Evolutionary conservation across 2,888 invertebrate species (phyloP).

Genomic region (Crioceris asparagi): DNA sequence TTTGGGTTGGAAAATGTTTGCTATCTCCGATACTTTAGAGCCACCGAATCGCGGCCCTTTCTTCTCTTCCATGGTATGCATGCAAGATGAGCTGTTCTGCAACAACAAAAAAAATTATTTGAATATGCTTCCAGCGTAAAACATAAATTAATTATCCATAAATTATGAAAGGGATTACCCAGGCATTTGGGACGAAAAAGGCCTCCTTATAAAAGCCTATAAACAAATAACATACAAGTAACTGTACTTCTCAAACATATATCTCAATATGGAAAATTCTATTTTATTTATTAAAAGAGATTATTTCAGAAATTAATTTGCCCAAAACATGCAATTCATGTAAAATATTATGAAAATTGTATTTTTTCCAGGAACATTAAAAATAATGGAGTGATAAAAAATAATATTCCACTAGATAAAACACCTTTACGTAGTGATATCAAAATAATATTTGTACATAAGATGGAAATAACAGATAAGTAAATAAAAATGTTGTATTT

Average conservation of each 20-base stretch:
- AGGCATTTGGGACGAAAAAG: background rate
- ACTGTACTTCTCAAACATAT: no score
- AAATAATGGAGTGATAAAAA: no score
- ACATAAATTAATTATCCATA: background rate
- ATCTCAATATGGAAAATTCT: no score
- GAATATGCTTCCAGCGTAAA: no score
- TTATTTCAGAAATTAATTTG: background rate
- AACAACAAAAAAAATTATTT: no score
- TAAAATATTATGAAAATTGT: no score
- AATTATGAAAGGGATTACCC: background rate
- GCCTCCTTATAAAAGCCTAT: background rate
- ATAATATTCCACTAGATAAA: no score
- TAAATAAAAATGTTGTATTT: no score
- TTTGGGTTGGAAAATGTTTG: conserved; percentile 72
- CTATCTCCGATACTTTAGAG: conserved; percentile 83
- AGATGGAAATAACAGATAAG: background rate
- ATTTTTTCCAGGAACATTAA: no score
- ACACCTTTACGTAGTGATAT: no score
- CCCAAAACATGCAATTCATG: background rate
- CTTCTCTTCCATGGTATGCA: conserved; percentile 34
- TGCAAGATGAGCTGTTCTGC: background rate
- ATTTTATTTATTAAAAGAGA: no score
- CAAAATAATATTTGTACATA: background rate
- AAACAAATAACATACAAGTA: no score
- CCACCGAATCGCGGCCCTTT: conserved; percentile 40